Evolutionary conservation across 2,888 invertebrate species (phyloP).

Genomic region (Conistra vaccinii): DNA sequence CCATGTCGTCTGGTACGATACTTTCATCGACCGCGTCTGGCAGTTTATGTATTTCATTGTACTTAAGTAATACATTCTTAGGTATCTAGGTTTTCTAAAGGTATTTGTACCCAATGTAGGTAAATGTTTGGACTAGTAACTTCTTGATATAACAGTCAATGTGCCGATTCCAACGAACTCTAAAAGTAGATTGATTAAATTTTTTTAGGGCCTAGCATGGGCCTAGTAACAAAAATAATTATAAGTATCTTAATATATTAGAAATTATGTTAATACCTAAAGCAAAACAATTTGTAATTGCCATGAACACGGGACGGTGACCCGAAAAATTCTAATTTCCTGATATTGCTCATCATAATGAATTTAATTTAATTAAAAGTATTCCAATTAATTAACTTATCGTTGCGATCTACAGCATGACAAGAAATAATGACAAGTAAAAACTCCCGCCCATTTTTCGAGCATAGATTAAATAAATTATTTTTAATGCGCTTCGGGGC

Average conservation of each 20-base stretch:
- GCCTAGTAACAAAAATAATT: neutral
- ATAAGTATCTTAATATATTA: too few species aligned
- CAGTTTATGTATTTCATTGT: neutral
- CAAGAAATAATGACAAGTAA: constrained; percentile 55
- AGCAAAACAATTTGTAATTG: constrained; percentile 13
- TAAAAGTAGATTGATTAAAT: neutral
- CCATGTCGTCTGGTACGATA: constrained; percentile 2
- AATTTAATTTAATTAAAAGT: constrained; percentile 49
- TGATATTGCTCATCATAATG: constrained; percentile 36
- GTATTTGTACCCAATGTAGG: neutral
- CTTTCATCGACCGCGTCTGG: constrained; percentile 9
- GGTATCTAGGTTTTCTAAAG: neutral
- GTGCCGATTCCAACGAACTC: neutral
- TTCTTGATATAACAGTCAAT: neutral
- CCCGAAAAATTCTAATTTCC: constrained; percentile 38
- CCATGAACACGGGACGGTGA: constrained; percentile 8
- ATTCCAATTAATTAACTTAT: constrained; percentile 61
- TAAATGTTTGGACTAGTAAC: neutral
- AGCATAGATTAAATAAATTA: constrained; percentile 66
- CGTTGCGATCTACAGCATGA: constrained; percentile 47
- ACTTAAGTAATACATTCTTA: neutral
- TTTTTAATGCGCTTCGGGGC: constrained; percentile 65
- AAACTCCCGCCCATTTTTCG: constrained; percentile 57
- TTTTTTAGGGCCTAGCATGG: too few species aligned
- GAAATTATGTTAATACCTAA: neutral